Evolutionary conservation across 2,797 vertebrate genomes (phyloP).

Genomic region (Triplophysa bombifrons): DNA sequence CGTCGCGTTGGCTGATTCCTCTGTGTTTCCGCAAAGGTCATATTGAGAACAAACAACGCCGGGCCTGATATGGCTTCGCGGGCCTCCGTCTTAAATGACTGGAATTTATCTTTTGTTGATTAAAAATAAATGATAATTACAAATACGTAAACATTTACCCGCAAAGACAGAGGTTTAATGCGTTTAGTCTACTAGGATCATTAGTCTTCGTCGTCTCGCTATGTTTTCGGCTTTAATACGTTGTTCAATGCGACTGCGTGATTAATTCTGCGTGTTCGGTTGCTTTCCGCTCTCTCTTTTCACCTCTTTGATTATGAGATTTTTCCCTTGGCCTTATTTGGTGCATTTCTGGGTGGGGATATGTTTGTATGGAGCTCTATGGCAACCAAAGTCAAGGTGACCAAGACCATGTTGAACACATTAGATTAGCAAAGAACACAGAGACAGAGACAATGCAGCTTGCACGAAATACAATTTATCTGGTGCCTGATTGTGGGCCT

Average conservation of each 20-base stretch:
- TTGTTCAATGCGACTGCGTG: conserved; percentile 17
- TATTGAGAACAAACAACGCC: conserved; percentile 80
- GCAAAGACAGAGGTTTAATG: conserved; percentile 69
- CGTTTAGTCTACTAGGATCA: conserved; percentile 79
- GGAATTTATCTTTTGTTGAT: conserved; percentile 79
- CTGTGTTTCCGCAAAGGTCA: conserved; percentile 79
- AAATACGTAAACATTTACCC: conserved; percentile 75
- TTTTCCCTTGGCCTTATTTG: conserved; percentile 80
- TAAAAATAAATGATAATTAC: conserved; percentile 77
- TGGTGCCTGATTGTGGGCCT: conserved; percentile 76
- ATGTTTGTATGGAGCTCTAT: conserved; percentile 83
- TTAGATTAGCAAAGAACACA: conserved; percentile 79
- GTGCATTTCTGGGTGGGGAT: conserved; percentile 85
- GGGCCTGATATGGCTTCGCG: conserved; percentile 76
- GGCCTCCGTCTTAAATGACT: conserved; percentile 71
- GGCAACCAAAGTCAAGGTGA: conserved; percentile 88
- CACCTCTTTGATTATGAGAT: conserved; percentile 77
- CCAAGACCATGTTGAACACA: conserved; percentile 84
- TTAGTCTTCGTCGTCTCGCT: conserved; percentile 70
- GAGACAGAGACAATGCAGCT: conserved; percentile 81
- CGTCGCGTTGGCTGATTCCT: conserved; percentile 75
- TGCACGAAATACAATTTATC: conserved; percentile 78
- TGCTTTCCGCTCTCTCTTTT: conserved; percentile 67
- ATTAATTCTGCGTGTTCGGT: conserved; percentile 73
- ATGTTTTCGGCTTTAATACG: conserved; percentile 25